A percentile compares a stretch with the other conserved stretches of the same genome.
Conservation (phyloP, 2,888 invertebrate genomes). For the Drosophila acutilabella region DNA sequence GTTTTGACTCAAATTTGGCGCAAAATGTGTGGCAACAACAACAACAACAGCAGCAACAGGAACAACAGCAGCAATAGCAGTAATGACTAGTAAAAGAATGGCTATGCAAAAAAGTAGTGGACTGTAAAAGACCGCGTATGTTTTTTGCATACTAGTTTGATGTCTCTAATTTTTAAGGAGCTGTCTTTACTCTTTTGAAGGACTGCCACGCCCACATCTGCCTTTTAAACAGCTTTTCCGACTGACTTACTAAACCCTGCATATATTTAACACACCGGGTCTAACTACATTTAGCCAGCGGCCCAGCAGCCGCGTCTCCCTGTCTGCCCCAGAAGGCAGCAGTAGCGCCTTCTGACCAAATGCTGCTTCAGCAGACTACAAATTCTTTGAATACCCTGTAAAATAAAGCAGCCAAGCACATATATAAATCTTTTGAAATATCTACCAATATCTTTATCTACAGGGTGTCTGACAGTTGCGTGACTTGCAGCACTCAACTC, state of each 20-base stretch:
- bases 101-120: constrained; percentile 19
- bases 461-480: not conserved
- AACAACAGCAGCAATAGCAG: constrained; percentile 3
- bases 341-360: constrained; percentile 41
- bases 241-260: too few species aligned
- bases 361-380: constrained; percentile 42
- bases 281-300: constrained; percentile 21
- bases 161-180: too few species aligned
- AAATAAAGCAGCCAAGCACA: not conserved
- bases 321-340: constrained; percentile 22
- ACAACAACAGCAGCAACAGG: constrained; percentile 19
- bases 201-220: too few species aligned
- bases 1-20: constrained; percentile 63
- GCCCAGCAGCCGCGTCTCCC: constrained; percentile 21
- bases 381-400: constrained; percentile 21
- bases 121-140: too few species aligned
- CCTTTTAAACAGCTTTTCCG: too few species aligned
- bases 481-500: not conserved
- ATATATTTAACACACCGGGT: too few species aligned
- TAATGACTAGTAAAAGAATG: constrained; percentile 19
- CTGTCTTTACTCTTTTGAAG: too few species aligned
- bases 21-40: constrained; percentile 58
- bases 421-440: too few species aligned
- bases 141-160: too few species aligned
- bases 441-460: not conserved